Percentiles rank a stretch among this genome's conserved stretches.
Conservation (phyloP, 2,797 vertebrate genomes). For the Kryptolebias ocellatus region DNA sequence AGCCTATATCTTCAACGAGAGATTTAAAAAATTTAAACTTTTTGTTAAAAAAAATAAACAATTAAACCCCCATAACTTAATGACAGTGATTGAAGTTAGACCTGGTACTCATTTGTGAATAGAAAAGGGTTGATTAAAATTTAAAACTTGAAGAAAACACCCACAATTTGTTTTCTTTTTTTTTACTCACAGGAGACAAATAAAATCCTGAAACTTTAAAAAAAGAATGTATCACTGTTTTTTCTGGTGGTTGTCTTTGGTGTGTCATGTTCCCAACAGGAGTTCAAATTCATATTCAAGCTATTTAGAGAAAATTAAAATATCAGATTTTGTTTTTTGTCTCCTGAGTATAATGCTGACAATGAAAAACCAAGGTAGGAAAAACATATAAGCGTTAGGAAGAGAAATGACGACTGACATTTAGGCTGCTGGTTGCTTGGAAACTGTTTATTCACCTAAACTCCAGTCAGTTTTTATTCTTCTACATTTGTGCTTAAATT, state of each 20-base stretch:
- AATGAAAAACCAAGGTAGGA: not conserved
- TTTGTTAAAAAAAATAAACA: no score
- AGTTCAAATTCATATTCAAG: not conserved
- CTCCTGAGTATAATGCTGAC: not conserved
- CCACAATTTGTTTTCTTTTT: not conserved
- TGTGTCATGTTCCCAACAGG: constrained; percentile 9
- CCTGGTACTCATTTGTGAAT: not conserved
- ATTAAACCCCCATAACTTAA: no score
- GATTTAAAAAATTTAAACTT: no score
- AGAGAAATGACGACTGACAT: constrained; percentile 7
- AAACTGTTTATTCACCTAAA: constrained; percentile 23
- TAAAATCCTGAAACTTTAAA: no score
- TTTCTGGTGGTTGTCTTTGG: no score
- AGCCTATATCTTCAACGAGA: no score
- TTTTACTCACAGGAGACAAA: not conserved
- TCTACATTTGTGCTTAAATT: not conserved
- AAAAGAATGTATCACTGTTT: no score
- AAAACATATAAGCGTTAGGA: constrained; percentile 3
- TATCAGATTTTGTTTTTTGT: not conserved
- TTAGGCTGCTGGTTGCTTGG: constrained; percentile 28
- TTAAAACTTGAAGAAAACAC: not conserved
- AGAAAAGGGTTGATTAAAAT: not conserved
- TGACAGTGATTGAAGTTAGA: no score
- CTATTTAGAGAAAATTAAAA: no score
- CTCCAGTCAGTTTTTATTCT: not conserved